These are phyloP conservation scores for Hetaerina americana DNA, from an alignment of 1,140 invertebrate species.

Conservation along the genomic window DNA sequence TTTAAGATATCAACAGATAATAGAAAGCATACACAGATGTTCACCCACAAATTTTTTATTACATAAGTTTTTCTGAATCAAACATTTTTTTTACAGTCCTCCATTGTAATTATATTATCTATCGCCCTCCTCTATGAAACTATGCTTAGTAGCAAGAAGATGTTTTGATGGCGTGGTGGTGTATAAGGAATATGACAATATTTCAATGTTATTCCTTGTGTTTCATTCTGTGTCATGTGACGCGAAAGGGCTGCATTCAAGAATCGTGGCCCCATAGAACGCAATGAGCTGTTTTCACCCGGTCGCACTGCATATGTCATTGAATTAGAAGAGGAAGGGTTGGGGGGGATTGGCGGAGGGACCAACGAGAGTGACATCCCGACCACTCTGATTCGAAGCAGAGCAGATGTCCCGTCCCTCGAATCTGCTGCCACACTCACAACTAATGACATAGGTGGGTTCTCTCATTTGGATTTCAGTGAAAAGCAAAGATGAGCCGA, in stretches of 20 bases:
- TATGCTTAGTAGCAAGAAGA: too few species aligned
- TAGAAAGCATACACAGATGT: too few species aligned
- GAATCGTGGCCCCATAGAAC: constrained; percentile 31
- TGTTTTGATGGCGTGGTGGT: too few species aligned
- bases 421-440: constrained; percentile 69
- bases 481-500: too few species aligned
- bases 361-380: constrained; percentile 79
- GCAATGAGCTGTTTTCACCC: constrained; percentile 91
- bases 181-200: too few species aligned
- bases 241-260: constrained; percentile 6
- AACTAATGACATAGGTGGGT: constrained; percentile 77
- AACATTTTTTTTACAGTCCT: too few species aligned
- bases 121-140: too few species aligned
- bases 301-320: constrained; percentile 94
- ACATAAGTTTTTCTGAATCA: too few species aligned
- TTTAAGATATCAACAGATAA: too few species aligned
- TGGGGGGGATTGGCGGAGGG: constrained; percentile 18
- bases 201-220: background rate
- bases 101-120: too few species aligned
- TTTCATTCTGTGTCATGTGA: constrained; percentile 9
- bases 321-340: constrained; percentile 82
- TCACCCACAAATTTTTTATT: too few species aligned
- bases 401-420: constrained; percentile 78
- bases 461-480: too few species aligned
- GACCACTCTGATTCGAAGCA: constrained; percentile 87